These are phyloP conservation scores for Drosophila nikananu DNA, from an alignment of 1,140 invertebrate genomes.

Conservation along the genomic window DNA sequence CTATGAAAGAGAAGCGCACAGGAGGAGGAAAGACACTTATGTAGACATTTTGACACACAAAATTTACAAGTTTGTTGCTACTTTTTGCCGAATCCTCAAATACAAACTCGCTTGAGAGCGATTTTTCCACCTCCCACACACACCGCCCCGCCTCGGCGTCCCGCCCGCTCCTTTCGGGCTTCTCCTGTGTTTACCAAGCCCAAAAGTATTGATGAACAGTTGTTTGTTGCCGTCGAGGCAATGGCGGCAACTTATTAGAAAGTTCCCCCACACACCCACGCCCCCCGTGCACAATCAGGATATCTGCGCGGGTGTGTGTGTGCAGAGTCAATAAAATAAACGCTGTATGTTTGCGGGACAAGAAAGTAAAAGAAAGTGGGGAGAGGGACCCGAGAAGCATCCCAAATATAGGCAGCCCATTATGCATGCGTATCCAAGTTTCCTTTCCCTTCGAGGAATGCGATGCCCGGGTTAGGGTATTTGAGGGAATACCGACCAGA, in stretches of 20 bases:
- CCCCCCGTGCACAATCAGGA: slow-evolving; percentile 33
- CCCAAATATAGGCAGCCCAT: slow-evolving; percentile 73
- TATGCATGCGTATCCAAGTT: slow-evolving; percentile 71
- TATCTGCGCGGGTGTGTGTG: slow-evolving; percentile 31
- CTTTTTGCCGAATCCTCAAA: slow-evolving; percentile 44
- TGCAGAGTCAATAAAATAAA: slow-evolving; percentile 81
- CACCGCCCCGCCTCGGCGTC: neutral
- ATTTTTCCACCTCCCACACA: slow-evolving; percentile 16
- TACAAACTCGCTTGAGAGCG: slow-evolving; percentile 44
- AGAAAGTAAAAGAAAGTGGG: slow-evolving; percentile 23
- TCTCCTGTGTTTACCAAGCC: slow-evolving; percentile 55
- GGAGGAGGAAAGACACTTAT: slow-evolving; percentile 21
- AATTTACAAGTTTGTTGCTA: slow-evolving; percentile 77
- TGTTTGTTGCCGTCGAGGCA: slow-evolving; percentile 73
- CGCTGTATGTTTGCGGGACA: slow-evolving; percentile 67
- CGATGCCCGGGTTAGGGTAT: slow-evolving; percentile 24
- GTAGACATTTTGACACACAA: slow-evolving; percentile 73
- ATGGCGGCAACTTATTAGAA: slow-evolving; percentile 80
- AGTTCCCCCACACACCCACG: slow-evolving; percentile 49
- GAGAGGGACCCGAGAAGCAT: slow-evolving; percentile 5
- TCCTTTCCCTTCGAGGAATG: slow-evolving; percentile 27
- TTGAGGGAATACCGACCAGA: neutral
- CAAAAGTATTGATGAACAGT: slow-evolving; percentile 82
- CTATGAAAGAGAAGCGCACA: slow-evolving; percentile 25
- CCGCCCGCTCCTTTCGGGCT: neutral